Percentiles rank a stretch among this genome's conserved stretches.
These are phyloP conservation scores for Drosophila sp. DNA, from an alignment of 1,140 invertebrate genomes.

Conservation along the genomic window DNA sequence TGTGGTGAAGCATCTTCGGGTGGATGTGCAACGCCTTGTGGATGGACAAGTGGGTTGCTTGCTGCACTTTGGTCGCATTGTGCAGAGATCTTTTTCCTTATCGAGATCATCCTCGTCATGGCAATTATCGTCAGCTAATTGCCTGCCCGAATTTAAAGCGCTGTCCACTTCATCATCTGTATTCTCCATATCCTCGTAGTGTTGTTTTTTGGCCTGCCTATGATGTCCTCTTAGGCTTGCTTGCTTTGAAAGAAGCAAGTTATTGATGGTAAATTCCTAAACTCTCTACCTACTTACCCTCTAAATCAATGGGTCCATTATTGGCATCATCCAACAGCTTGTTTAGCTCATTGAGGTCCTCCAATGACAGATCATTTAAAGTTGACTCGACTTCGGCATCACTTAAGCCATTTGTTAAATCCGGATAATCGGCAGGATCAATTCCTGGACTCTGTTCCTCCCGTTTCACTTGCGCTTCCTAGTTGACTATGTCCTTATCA, in stretches of 20 bases:
- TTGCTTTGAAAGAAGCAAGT: slow-evolving; percentile 43
- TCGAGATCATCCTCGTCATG: slow-evolving; percentile 48
- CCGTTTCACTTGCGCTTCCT: not conserved
- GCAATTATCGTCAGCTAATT: slow-evolving; percentile 21
- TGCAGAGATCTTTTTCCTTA: slow-evolving; percentile 39
- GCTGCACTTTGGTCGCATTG: slow-evolving; percentile 10
- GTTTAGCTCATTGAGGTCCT: slow-evolving; percentile 55
- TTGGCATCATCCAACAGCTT: slow-evolving; percentile 53
- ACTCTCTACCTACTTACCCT: slow-evolving; percentile 16
- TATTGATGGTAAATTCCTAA: not conserved
- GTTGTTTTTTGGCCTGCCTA: slow-evolving; percentile 24
- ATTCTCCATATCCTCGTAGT: slow-evolving; percentile 9
- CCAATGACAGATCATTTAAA: slow-evolving; percentile 45
- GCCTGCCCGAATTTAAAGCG: not conserved
- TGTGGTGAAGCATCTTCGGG: not conserved
- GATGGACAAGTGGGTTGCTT: slow-evolving; percentile 11
- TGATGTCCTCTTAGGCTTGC: slow-evolving; percentile 44
- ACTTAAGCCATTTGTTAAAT: slow-evolving; percentile 58
- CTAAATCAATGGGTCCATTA: slow-evolving; percentile 28
- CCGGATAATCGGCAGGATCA: slow-evolving; percentile 52
- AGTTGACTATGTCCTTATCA: not conserved
- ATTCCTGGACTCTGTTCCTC: not conserved
- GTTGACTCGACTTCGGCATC: slow-evolving; percentile 57
- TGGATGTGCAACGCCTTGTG: slow-evolving; percentile 32
- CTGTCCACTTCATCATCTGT: slow-evolving; percentile 17